These are phyloP conservation scores for Herpetotheres cachinnans DNA, from an alignment of 2,113 vertebrate genomes.

Conservation along the genomic window DNA sequence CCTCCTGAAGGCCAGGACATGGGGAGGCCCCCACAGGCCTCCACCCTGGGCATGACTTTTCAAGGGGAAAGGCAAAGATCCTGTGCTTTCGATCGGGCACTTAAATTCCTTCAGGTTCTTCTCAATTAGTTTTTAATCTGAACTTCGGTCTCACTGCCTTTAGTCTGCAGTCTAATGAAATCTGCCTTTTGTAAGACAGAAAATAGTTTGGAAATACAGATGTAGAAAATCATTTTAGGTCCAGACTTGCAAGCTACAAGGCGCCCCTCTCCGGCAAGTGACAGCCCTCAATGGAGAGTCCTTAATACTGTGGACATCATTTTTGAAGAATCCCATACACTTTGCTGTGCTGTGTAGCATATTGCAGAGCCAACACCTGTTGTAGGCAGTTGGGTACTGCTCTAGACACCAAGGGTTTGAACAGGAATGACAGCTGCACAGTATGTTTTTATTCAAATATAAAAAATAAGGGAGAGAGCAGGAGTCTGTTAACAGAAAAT, in stretches of 20 bases:
- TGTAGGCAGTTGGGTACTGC: neutral
- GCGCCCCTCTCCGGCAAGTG: neutral
- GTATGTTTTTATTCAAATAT: neutral
- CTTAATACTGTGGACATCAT: too few relatives aligned
- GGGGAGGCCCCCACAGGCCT: fast-evolving
- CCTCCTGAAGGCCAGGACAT: neutral
- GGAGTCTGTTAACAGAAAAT: neutral
- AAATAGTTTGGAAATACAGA: neutral
- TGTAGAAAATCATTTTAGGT: neutral
- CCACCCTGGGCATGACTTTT: neutral
- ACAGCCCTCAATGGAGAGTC: neutral
- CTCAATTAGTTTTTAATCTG: neutral
- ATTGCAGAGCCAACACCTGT: neutral
- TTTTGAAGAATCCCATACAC: neutral
- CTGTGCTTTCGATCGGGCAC: neutral
- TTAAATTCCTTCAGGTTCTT: neutral
- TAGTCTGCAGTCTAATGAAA: neutral
- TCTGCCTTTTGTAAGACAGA: neutral
- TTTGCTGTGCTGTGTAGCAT: neutral
- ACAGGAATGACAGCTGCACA: neutral
- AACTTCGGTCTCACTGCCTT: neutral
- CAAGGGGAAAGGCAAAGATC: neutral
- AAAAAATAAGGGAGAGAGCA: neutral
- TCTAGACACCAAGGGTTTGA: neutral
- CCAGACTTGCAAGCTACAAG: fast-evolving